phyloP scores from a whole-genome alignment of 37 sponge, comb jelly and placozoan genomes.

The Cliona cf. orientalis region DNA sequence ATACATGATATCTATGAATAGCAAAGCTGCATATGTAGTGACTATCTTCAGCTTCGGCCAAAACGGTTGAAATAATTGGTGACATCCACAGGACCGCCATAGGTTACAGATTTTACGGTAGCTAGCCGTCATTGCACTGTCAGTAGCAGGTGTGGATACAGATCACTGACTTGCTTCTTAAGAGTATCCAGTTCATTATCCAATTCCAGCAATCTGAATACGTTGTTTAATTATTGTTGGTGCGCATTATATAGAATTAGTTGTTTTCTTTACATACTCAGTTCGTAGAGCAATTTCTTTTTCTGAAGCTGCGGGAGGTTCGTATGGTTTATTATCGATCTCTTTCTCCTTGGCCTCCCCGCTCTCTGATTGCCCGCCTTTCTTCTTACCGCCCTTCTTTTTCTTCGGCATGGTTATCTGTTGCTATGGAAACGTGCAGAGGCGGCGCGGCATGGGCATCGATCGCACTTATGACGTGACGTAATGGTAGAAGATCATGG shows the following conservation, averaged over 20 bases:
- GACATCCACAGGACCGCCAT: too few relatives aligned
- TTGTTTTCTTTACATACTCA: constrained; percentile 45
- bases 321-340: constrained; percentile 5
- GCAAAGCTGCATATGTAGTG: too few relatives aligned
- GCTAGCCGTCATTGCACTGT: not conserved
- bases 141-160: constrained; percentile 66
- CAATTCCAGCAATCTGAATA: constrained; percentile 54
- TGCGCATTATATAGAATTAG: not conserved
- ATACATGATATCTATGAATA: too few relatives aligned
- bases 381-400: constrained; percentile 27
- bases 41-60: too few relatives aligned
- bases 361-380: constrained; percentile 13
- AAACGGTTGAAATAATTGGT: too few relatives aligned
- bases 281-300: constrained; percentile 45
- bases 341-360: constrained; percentile 3
- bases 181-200: constrained; percentile 63
- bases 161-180: constrained; percentile 74
- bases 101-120: not conserved
- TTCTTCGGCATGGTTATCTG: constrained; percentile 50
- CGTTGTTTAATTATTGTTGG: not conserved
- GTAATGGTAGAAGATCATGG: too few relatives aligned
- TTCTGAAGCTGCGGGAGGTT: constrained; percentile 28
- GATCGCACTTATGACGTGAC: not conserved
- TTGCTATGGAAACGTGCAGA: constrained; percentile 8
- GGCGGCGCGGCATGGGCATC: not conserved